Evolutionary conservation across 1,140 invertebrate genomes (phyloP), one percentile per base, ranked within the genome.

Genomic region (Leptestheria dahalacensis): DNA sequence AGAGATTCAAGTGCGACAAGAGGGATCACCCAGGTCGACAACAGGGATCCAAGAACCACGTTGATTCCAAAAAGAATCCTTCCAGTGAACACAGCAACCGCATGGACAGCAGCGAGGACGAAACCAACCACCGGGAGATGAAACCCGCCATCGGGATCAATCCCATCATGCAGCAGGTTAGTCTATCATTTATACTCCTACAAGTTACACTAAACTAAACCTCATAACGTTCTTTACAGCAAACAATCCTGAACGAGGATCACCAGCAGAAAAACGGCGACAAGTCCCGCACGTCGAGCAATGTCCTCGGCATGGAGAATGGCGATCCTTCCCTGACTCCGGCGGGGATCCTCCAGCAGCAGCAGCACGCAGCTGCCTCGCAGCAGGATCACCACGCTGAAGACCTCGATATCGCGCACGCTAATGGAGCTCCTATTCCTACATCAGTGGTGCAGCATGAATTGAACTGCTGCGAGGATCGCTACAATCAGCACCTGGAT

Each of bases 1-100:
- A 99, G 73, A 80, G 96, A 29, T 99, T 99, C 74, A 99, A 99
- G 71, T 92, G 94, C 68, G 87, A 94, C 66, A 95, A 95, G 75
- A 93, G 93, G 70, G 92, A 97, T 69, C 77, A 84, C 41, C 77
- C 85, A 1, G 73, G 89, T 28, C 82, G 87, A 69, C 75, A 78
- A 50, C 65, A 71, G 3, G 86, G 85, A 48, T 41, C 28, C 53
- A 15, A 15, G 6, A 41, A 41, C 6, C 6, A 41, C 15, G 6
- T 9, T 15, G 33, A 41, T 10, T 53, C 53, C 53, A 33, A 55
- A 20, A 33, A 33, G 33, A 41, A 41, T 15, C 6, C n/a, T n/a
- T n/a, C 6, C 33, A 15, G 15, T 21, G 24, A 26, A 15, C 29
- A 51, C 21, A 57, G 55, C n/a, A 29, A 29, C n/a, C 46, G 57